Percentiles rank a stretch among this genome's conserved stretches.
Evolutionary conservation across 2,888 invertebrate species (phyloP).

Genomic region (Onthophagus sagittarius): DNA sequence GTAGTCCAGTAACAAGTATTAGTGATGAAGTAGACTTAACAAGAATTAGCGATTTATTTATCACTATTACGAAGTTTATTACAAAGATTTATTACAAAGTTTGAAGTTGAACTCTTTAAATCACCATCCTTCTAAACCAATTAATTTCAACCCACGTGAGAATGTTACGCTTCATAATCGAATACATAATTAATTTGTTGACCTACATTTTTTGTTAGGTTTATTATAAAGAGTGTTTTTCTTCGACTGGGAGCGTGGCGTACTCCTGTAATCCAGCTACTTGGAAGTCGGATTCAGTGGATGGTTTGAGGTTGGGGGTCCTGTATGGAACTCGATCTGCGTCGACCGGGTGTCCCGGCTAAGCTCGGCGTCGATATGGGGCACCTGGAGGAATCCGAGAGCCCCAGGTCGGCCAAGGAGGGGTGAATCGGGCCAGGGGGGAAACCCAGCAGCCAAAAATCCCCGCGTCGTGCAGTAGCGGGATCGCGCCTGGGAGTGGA

Average conservation of each 20-base stretch:
- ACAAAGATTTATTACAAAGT: no score
- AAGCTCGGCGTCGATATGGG: slow-evolving; percentile 98
- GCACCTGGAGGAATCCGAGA: slow-evolving; percentile 76
- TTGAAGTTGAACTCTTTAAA: no score
- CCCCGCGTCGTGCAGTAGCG: slow-evolving; percentile 98
- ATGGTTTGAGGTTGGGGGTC: slow-evolving; percentile 88
- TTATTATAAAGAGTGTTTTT: background rate
- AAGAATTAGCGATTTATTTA: no score
- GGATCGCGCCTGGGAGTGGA: slow-evolving; percentile 97
- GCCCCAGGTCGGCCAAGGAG: slow-evolving; percentile 93
- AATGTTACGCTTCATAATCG: no score
- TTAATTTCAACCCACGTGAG: no score
- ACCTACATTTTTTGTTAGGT: background rate
- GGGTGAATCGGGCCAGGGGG: slow-evolving; percentile 98
- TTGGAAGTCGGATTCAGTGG: slow-evolving; percentile 84
- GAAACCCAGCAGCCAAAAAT: slow-evolving; percentile 99
- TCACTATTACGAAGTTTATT: no score
- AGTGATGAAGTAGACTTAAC: no score
- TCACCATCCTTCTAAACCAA: no score
- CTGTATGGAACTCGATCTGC: slow-evolving; percentile 60
- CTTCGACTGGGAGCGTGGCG: slow-evolving; percentile 87
- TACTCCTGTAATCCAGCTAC: slow-evolving; percentile 97
- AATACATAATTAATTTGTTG: no score
- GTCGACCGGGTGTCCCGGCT: slow-evolving; percentile 94
- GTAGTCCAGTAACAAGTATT: no score